phyloP scores from a whole-genome alignment of 2,113 vertebrate genomes.

The Lasiurus borealis region DNA sequence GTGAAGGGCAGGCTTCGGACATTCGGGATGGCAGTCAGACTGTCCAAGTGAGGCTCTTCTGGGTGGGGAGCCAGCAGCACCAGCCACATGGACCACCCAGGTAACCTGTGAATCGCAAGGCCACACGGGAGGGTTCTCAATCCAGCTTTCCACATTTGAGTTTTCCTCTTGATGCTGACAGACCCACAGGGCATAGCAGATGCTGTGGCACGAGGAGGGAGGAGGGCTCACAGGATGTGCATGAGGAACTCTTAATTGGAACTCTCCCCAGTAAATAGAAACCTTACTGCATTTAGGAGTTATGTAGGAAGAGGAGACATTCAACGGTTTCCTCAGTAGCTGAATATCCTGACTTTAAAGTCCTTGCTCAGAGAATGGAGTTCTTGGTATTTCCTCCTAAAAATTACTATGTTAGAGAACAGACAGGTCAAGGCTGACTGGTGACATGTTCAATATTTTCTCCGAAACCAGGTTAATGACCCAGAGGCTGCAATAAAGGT shows the following conservation, averaged over 20 bases:
- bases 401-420: not conserved
- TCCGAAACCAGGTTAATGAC: conserved; percentile 85
- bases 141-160: not conserved
- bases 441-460: not conserved
- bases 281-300: not conserved
- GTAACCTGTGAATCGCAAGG: not conserved
- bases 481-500: conserved; percentile 86
- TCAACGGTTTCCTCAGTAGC: not conserved
- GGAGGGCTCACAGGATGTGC: no score
- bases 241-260: not conserved
- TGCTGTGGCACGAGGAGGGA: no score
- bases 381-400: not conserved
- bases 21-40: not conserved
- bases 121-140: accelerated
- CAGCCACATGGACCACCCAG: not conserved
- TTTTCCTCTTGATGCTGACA: not conserved
- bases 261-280: not conserved
- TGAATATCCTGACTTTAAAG: not conserved
- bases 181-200: not conserved
- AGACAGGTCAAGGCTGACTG: not conserved
- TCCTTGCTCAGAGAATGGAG: not conserved
- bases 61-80: not conserved
- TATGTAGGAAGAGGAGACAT: conserved; percentile 15
- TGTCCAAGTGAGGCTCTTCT: not conserved
- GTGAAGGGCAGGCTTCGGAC: not conserved